Conservation (phyloP, 2,888 invertebrate species). For the Metacarcinus magister region DNA sequence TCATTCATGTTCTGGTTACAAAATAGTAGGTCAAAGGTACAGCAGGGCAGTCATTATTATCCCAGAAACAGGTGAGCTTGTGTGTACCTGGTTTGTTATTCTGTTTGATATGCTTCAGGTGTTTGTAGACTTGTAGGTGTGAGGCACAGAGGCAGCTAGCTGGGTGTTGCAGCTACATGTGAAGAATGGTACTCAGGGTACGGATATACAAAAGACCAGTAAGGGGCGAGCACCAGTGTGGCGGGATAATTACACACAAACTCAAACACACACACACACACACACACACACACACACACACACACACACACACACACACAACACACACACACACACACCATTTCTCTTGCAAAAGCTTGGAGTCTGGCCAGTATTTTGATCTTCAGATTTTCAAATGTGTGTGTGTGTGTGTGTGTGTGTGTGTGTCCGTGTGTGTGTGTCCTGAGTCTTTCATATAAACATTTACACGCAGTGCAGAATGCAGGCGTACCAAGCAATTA, state of each 20-base stretch:
- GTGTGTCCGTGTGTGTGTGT: constrained; percentile 38
- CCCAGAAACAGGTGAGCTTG: background rate
- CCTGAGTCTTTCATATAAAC: background rate
- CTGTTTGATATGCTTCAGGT: background rate
- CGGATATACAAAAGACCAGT: background rate
- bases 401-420: constrained; percentile 44
- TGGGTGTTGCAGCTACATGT: background rate
- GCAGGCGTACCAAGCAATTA: background rate
- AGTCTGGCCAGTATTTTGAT: background rate
- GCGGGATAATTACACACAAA: background rate
- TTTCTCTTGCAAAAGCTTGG: background rate
- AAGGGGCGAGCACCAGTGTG: background rate
- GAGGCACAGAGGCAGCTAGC: background rate
- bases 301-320: background rate
- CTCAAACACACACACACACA: background rate
- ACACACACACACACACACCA: too few species aligned
- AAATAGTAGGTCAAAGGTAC: background rate
- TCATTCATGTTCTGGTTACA: background rate
- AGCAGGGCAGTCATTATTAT: background rate
- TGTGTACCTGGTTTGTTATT: background rate
- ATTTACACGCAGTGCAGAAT: background rate
- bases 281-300: constrained; percentile 38
- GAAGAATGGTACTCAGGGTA: background rate
- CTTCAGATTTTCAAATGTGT: background rate
- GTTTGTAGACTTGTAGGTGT: background rate